A percentile compares a stretch with the other conserved stretches of the same genome.
phyloP scores from a whole-genome alignment of 2,888 invertebrate genomes.

The Sericinus montela region DNA sequence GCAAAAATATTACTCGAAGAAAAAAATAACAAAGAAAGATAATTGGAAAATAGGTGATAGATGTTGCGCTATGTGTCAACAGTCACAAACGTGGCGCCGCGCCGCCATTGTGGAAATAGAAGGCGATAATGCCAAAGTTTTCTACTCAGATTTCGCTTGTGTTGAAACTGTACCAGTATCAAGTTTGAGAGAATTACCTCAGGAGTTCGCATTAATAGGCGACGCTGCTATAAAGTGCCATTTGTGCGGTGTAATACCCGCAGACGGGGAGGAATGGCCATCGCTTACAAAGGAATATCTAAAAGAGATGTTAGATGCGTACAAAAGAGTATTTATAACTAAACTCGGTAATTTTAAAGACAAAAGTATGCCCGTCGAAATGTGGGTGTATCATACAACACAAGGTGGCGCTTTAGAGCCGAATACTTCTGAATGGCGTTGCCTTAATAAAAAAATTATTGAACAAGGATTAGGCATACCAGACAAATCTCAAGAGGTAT shows the following conservation, averaged over 20 bases:
- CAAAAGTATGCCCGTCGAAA: slow-evolving; percentile 79
- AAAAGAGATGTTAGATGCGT: slow-evolving; percentile 70
- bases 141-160: slow-evolving; percentile 83
- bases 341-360: slow-evolving; percentile 70
- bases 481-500: slow-evolving; percentile 47
- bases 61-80: slow-evolving; percentile 62
- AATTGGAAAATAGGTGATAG: slow-evolving; percentile 74
- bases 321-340: slow-evolving; percentile 73
- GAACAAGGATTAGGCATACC: slow-evolving; percentile 82
- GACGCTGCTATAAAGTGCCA: slow-evolving; percentile 83
- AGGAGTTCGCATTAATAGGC: slow-evolving; percentile 68
- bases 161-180: slow-evolving; percentile 63
- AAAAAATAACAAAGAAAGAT: slow-evolving; percentile 32
- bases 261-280: slow-evolving; percentile 83
- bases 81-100: slow-evolving; percentile 82
- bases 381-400: slow-evolving; percentile 82
- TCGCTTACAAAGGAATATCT: slow-evolving; percentile 80
- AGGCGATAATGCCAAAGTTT: slow-evolving; percentile 69
- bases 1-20: slow-evolving; percentile 70
- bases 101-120: slow-evolving; percentile 63
- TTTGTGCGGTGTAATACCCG: slow-evolving; percentile 83
- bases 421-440: slow-evolving; percentile 80
- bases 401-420: slow-evolving; percentile 84
- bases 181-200: slow-evolving; percentile 71
- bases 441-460: slow-evolving; percentile 82